These are phyloP conservation scores for Penaeus monodon DNA, from an alignment of 2,888 invertebrate genomes.

Conservation along the genomic window DNA sequence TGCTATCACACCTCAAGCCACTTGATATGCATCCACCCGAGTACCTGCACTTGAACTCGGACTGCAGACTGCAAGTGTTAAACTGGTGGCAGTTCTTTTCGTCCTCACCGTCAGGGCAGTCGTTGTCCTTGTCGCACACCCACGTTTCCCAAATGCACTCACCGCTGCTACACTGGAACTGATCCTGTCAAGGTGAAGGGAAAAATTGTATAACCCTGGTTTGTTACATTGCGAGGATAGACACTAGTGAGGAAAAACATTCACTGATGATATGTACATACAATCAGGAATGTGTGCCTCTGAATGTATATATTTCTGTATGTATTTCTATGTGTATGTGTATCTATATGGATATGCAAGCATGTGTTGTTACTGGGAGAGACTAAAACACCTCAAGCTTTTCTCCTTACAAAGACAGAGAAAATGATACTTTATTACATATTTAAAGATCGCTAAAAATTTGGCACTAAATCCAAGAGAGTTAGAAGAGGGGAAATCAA, in stretches of 20 bases:
- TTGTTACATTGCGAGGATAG: neutral
- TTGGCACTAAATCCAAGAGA: too few relatives aligned
- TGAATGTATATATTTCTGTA: too few relatives aligned
- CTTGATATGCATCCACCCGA: slow-evolving; percentile 77
- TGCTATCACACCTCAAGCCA: slow-evolving; percentile 73
- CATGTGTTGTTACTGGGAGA: too few relatives aligned
- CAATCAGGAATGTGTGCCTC: too few relatives aligned
- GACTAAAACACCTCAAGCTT: too few relatives aligned
- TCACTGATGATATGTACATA: neutral
- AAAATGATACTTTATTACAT: too few relatives aligned
- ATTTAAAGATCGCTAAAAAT: too few relatives aligned
- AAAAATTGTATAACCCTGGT: too few relatives aligned
- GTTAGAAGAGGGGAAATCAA: too few relatives aligned
- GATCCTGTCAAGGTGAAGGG: slow-evolving; percentile 35
- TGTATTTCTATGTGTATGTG: too few relatives aligned
- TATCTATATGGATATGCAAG: too few relatives aligned
- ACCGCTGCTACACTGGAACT: slow-evolving; percentile 68
- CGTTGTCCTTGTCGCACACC: slow-evolving; percentile 76
- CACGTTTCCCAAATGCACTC: slow-evolving; percentile 76
- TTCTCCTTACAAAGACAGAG: too few relatives aligned
- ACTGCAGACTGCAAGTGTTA: slow-evolving; percentile 54
- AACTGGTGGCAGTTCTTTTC: slow-evolving; percentile 73
- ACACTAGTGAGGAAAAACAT: neutral
- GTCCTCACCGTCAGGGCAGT: slow-evolving; percentile 77
- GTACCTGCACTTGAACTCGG: slow-evolving; percentile 76